phyloP scores from a whole-genome alignment of 2,113 vertebrate genomes.

The Pseudopipra pipra region DNA sequence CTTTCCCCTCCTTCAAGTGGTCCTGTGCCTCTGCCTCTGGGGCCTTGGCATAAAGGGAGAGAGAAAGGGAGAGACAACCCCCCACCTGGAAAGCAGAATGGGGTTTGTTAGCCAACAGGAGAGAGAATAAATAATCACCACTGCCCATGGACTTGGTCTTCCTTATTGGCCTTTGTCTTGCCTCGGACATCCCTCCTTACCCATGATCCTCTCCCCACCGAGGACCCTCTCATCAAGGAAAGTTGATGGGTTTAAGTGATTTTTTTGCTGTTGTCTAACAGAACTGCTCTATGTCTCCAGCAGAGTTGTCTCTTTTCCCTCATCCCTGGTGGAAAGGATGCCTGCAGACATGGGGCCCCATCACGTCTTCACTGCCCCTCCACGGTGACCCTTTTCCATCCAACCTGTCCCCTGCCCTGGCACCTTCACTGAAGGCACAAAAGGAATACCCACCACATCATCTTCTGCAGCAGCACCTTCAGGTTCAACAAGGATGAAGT shows the following conservation, averaged over 20 bases:
- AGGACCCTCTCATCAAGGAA: neutral
- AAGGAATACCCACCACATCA: constrained; percentile 9
- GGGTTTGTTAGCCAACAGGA: neutral
- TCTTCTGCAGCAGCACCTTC: constrained; percentile 5
- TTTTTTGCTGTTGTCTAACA: neutral
- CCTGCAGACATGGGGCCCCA: rapidly evolving
- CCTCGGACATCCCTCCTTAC: neutral
- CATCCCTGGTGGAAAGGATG: neutral
- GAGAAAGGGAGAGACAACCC: neutral
- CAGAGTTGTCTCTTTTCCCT: neutral
- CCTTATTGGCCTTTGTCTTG: neutral
- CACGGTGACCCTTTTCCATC: neutral
- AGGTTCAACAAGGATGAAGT: constrained; percentile 76
- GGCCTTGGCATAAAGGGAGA: neutral
- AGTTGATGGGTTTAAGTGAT: neutral
- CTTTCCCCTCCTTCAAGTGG: constrained; percentile 63
- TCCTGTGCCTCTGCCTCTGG: constrained; percentile 56
- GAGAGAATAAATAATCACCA: neutral
- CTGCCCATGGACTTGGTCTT: neutral
- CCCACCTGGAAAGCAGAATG: neutral
- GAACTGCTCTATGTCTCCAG: neutral
- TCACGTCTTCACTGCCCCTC: neutral
- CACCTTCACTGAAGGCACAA: constrained; percentile 62
- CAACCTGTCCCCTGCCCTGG: neutral
- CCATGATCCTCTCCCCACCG: neutral